Evolutionary conservation across 1,140 invertebrate genomes (phyloP).

Genomic region (Drosophila suzukii): DNA sequence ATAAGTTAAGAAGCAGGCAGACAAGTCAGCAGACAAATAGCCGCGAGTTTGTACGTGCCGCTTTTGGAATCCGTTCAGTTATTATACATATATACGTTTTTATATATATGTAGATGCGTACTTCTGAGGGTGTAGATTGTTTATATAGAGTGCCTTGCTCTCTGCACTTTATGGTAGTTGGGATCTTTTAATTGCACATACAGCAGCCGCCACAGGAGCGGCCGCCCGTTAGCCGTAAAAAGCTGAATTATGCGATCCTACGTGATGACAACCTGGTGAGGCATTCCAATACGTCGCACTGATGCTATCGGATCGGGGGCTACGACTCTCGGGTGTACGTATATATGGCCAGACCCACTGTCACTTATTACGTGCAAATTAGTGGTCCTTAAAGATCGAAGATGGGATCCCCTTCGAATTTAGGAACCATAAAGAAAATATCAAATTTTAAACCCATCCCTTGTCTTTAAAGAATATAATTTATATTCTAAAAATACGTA

Average conservation of each 20-base stretch:
- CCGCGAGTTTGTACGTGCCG: slow-evolving; percentile 72
- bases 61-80: slow-evolving; percentile 51
- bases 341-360: slow-evolving; percentile 48
- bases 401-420: not conserved
- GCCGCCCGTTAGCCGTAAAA: slow-evolving; percentile 74
- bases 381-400: not conserved
- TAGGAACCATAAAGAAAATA: too few relatives aligned
- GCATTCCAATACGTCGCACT: slow-evolving; percentile 72
- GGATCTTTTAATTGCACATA: slow-evolving; percentile 74
- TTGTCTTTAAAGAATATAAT: too few relatives aligned
- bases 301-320: slow-evolving; percentile 55
- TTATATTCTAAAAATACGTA: too few relatives aligned
- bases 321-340: slow-evolving; percentile 8
- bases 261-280: slow-evolving; percentile 69
- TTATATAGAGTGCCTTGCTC: slow-evolving; percentile 17
- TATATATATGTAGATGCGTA: slow-evolving; percentile 4
- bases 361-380: slow-evolving; percentile 72
- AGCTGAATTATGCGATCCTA: slow-evolving; percentile 80
- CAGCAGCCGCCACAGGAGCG: slow-evolving; percentile 72
- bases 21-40: slow-evolving; percentile 74
- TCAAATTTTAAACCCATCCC: too few relatives aligned
- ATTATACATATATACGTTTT: not conserved
- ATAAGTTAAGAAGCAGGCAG: slow-evolving; percentile 57
- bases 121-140: slow-evolving; percentile 19
- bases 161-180: slow-evolving; percentile 66